Evolutionary conservation across 2,113 vertebrate species (phyloP), one percentile per base, ranked within the genome.

Genomic region (Triplophysa rosa): DNA sequence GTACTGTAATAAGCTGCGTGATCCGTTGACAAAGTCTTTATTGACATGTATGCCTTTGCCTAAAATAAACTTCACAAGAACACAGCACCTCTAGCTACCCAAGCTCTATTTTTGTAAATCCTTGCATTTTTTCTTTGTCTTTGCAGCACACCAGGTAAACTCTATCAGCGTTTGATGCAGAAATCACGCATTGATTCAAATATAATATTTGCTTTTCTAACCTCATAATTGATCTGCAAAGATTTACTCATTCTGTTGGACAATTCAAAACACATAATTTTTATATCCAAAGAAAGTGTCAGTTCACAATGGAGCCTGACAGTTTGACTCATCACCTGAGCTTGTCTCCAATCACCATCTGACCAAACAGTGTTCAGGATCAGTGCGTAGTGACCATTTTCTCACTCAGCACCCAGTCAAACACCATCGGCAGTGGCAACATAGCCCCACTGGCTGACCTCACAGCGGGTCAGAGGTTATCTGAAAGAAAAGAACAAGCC

Each of bases 381-480:
- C 83, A 79, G 17, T 82, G 66, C 24, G 45, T 77, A 70, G 65
- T 56, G 13, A 74, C 70, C 71, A 26, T 66, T 74, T 29, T 67
- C 33, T 73, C 79, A 66, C 78, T 80, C 79, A 21, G 67, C 59
- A 52, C 67, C 73, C 78, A 73, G 17, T 67, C 63, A 73, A 58
- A 77, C 81, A 77, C 52, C 23, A 40, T 63, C 80, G 77, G 56
- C 73, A 52, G 40, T 21, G 47, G 37, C 11, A 19, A 68, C 29
- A 37, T 45, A 19, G 64, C 65, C 13, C 47, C 21, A 52, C 47
- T 79, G 76, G 61, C 58, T 79, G 76, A 77, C 78, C 75, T 66
- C 77, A 56, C 62, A 66, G 23, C 8, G 17, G 86, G 78, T 85
- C 82, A 84, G 37, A 66, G 84, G 86, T 85, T 85, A 87, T 84